Base-by-base conservation (phyloP, 1,140 invertebrate species). In the Papilio machaon region DNA sequence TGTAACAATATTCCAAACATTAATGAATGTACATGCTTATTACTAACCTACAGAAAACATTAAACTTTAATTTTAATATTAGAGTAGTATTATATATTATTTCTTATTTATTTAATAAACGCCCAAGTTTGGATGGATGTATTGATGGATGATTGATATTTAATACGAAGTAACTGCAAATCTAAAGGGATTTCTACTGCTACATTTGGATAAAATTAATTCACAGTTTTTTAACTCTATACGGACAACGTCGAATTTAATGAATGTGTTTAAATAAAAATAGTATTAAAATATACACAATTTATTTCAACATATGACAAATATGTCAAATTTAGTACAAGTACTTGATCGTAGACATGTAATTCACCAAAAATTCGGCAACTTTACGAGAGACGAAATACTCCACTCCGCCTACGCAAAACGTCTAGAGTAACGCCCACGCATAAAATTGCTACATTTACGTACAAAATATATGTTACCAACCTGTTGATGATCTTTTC, bases 401-500 rank as follows among this genome's bases (percentile, higher is more conserved):
- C 82, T 90, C 85, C 85, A 81, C 81, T 90, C 84, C 85, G 80
- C 91, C 92, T 87, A 92, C 92, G 86, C 87, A 84, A n/a, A 83
- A 64, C 73, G 89, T 93, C 91, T 92, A 86, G 92, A 89, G 88
- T 91, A 90, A 91, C 91, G 85, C 90, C 92, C 87, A 93, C 92
- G 81, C 75, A 58, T 49, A 46, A 73, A 47, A 84, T 52, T 74
- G 74, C 60, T 87, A 89, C 58, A 85, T 83, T 58, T 81, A 84
- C 84, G 85, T 79, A 85, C 80, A 83, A 84, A 85, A 80, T 82
- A 86, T 82, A 86, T 82, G 82, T 82, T 87, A 90, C 90, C 75
- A 90, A 93, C 92, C 92, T 92, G 87, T 92, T 92, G 90, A 90
- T 90, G 78, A 84, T 85, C 43, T 78, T 85, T 43, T 78, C 35